These are phyloP conservation scores for Macroglossus sobrinus DNA, from an alignment of 2,113 vertebrate genomes.

Conservation along the genomic window DNA sequence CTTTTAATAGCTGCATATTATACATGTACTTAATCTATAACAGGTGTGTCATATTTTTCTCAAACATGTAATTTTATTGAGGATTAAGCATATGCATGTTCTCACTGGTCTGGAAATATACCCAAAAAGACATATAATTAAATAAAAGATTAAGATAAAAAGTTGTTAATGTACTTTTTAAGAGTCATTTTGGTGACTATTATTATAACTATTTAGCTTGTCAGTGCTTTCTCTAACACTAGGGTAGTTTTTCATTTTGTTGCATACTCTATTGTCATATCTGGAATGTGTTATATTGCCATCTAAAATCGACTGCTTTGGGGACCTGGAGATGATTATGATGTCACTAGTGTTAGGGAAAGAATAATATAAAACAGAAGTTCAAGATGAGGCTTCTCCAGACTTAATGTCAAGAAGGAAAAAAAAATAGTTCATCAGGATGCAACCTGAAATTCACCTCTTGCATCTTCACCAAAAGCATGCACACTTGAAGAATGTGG, in stretches of 20 bases:
- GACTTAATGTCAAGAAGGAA: slow-evolving; percentile 53
- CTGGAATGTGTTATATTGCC: slow-evolving; percentile 71
- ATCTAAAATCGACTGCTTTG: slow-evolving; percentile 55
- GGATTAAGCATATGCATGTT: slow-evolving; percentile 72
- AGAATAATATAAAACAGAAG: slow-evolving; percentile 61
- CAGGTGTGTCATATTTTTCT: slow-evolving; percentile 77
- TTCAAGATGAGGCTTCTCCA: slow-evolving; percentile 67
- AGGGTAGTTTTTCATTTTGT: slow-evolving; percentile 57
- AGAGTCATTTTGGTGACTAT: slow-evolving; percentile 60
- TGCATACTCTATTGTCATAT: slow-evolving; percentile 53
- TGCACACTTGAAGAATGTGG: neutral
- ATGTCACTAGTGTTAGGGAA: slow-evolving; percentile 64
- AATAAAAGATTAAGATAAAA: slow-evolving; percentile 66
- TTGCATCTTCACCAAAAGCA: slow-evolving; percentile 51
- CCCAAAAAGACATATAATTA: slow-evolving; percentile 66
- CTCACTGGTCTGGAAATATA: slow-evolving; percentile 68
- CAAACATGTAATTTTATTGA: slow-evolving; percentile 76
- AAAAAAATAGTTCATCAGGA: slow-evolving; percentile 60
- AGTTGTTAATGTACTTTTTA: slow-evolving; percentile 70
- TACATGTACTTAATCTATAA: slow-evolving; percentile 76
- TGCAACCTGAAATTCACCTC: slow-evolving; percentile 70
- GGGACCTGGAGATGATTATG: slow-evolving; percentile 72
- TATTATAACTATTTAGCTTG: slow-evolving; percentile 61
- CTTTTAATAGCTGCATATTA: slow-evolving; percentile 70
- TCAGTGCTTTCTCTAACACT: slow-evolving; percentile 60